Base-by-base conservation (phyloP, 2,888 invertebrate species). In the Tetramorium bicarinatum region DNA sequence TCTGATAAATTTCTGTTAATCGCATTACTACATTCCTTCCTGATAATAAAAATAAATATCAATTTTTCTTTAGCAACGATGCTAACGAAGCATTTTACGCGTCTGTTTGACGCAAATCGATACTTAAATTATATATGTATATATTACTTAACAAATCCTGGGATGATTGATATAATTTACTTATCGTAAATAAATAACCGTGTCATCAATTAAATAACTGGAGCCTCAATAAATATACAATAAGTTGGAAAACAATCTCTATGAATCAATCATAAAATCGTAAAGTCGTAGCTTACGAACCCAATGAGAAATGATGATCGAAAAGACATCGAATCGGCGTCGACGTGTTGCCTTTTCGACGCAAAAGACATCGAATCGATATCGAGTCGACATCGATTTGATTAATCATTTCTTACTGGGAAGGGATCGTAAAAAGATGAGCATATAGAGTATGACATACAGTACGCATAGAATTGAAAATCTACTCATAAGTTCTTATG, bases 1-100 rank as follows among this genome's bases (percentile, higher is more conserved):
- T 76, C 11, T n/a, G 38, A 7, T 67, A 44, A 67, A 54, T 29
- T 29, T 54, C 67, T 29, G 6, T 66, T 49, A 66, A 41, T 66
- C n/a, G 7, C 2, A 25, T 52, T 54, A 21, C 8, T 21, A 0
- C 18, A 11, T 18, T 18, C 8, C 18, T 15, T 15, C 3, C 15
- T 29, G 44, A 67, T 67, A 41, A 67, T 77, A 18, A 41, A 54
- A 54, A 44, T 38, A 34, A 18, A 38, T 15, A 71, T 34, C 15
- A 59, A 21, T 2, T 29, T 34, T 62, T n/a, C 13, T 76, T 54
- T 21, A 25, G 8, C 4, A 25, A 8, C 7, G 15, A 11, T n/a
- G 3, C 3, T 54, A 56, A 56, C 29, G 15, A 38, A 56, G 21
- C 21, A 41, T 34, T 62, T 64, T 38, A n/a, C 15, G 2, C 11